Conservation (phyloP, 2,888 invertebrate genomes). For the Tyria jacobaeae region DNA sequence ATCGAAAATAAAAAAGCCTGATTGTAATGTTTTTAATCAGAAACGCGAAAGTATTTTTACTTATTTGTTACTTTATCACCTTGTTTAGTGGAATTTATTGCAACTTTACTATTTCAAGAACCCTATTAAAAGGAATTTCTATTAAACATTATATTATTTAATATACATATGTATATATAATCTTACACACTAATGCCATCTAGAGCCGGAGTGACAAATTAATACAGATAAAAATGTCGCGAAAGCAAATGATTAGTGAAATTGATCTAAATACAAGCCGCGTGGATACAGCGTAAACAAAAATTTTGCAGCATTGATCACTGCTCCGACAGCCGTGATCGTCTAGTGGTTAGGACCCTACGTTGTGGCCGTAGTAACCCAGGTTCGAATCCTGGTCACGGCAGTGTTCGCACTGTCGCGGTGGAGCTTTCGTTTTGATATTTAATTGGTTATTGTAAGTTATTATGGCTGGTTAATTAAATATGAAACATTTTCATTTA, state of each 20-base stretch:
- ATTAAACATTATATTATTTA: too few species aligned
- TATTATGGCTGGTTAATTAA: too few species aligned
- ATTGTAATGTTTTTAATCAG: too few species aligned
- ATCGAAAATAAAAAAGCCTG: too few species aligned
- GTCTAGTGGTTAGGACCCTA: slow-evolving; percentile 91
- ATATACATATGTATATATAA: too few species aligned
- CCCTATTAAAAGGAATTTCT: too few species aligned
- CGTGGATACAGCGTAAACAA: neutral
- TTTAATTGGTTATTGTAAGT: neutral
- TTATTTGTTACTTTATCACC: too few species aligned
- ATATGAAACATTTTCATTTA: too few species aligned
- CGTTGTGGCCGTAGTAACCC: slow-evolving; percentile 92
- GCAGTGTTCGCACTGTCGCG: slow-evolving; percentile 63
- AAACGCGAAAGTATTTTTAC: too few species aligned
- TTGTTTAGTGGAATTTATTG: too few species aligned
- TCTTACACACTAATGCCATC: neutral
- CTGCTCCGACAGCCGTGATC: slow-evolving; percentile 87
- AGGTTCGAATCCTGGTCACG: slow-evolving; percentile 92
- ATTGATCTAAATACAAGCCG: neutral
- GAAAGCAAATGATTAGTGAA: slow-evolving; percentile 4
- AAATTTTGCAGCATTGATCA: slow-evolving; percentile 72
- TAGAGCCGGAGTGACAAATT: neutral
- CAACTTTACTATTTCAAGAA: too few species aligned
- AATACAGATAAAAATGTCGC: neutral
- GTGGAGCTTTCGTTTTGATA: slow-evolving; percentile 36